Percentiles rank a stretch among this genome's conserved stretches.
Evolutionary conservation across 2,797 vertebrate species (phyloP).

Genomic region (Neostethus bicornis): DNA sequence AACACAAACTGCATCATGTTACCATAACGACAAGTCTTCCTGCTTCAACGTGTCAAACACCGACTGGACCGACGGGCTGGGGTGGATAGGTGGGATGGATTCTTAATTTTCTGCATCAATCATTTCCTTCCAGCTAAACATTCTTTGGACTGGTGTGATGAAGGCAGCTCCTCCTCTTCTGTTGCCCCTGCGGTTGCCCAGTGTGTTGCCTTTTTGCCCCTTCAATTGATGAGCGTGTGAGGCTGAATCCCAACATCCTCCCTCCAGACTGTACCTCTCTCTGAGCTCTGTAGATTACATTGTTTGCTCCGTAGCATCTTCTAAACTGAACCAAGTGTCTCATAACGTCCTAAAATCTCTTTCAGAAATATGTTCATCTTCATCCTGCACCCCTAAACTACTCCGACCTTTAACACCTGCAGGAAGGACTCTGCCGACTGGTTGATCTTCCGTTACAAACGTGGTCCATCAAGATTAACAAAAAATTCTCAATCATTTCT

Average conservation of each 20-base stretch:
- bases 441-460: neutral
- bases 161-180: neutral
- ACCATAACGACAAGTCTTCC: slow-evolving; percentile 74
- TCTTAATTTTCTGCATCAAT: too few relatives aligned
- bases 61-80: slow-evolving; percentile 1
- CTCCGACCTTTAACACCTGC: neutral
- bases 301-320: neutral
- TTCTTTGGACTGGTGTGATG: neutral
- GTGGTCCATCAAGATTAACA: neutral
- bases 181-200: slow-evolving; percentile 1
- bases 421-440: slow-evolving; percentile 1
- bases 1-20: slow-evolving; percentile 53
- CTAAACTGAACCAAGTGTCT: slow-evolving; percentile 7
- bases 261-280: neutral
- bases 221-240: slow-evolving; percentile 6
- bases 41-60: slow-evolving; percentile 36
- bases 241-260: slow-evolving; percentile 25
- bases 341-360: slow-evolving; percentile 19
- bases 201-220: slow-evolving; percentile 20
- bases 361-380: slow-evolving; percentile 25
- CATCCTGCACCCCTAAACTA: neutral
- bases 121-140: neutral
- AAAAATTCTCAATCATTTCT: neutral
- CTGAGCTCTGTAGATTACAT: slow-evolving; percentile 3
- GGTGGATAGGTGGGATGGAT: too few relatives aligned